These are phyloP conservation scores for Mastigias papua DNA, from an alignment of 30 jellyfish, hydroid and myxozoan genomes.

Conservation along the genomic window DNA sequence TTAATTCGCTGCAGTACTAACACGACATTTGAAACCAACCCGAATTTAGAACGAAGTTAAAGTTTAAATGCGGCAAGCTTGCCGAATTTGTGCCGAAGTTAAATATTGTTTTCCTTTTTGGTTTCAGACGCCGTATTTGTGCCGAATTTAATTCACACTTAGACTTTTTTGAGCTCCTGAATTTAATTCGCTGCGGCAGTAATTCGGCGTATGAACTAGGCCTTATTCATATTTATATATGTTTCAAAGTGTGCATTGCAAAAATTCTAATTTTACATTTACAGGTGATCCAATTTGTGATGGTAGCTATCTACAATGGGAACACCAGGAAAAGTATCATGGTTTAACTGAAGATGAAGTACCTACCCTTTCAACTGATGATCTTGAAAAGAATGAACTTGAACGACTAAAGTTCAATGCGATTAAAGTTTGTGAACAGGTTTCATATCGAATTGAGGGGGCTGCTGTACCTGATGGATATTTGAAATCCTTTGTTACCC, in stretches of 20 bases:
- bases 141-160: too few species aligned
- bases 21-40: too few species aligned
- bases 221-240: not conserved
- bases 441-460: constrained; percentile 35
- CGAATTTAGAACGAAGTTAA: too few species aligned
- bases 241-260: not conserved
- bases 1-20: too few species aligned
- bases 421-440: constrained; percentile 42
- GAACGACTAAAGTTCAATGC: constrained; percentile 36
- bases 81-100: too few species aligned
- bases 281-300: constrained; percentile 50
- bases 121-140: too few species aligned
- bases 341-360: constrained; percentile 24
- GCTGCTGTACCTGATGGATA: constrained; percentile 49
- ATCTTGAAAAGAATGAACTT: constrained; percentile 18
- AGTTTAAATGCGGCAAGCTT: too few species aligned
- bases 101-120: too few species aligned
- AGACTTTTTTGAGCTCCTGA: too few species aligned
- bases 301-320: constrained; percentile 41
- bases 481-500: constrained; percentile 15
- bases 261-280: not conserved
- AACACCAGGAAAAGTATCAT: constrained; percentile 21
- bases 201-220: too few species aligned
- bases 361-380: constrained; percentile 20
- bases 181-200: too few species aligned